Evolutionary conservation across 2,888 invertebrate species (phyloP), one percentile per base, ranked within the genome.

Genomic region (Tetheella fluctuosa): DNA sequence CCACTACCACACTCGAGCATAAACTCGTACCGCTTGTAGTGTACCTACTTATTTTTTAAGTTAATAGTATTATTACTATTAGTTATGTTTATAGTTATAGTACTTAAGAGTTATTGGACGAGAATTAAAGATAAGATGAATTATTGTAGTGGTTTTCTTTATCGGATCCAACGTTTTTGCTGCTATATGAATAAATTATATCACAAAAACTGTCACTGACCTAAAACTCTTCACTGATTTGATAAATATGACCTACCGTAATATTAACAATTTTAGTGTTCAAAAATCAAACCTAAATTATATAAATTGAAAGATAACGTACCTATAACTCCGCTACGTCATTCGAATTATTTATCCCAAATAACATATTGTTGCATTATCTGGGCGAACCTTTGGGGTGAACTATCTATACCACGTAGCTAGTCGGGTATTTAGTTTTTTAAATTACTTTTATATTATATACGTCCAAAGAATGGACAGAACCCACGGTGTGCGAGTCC

Each of bases 261-360:
- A 34, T 13, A 34, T 13, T 13, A 34, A 34, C 30, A 10, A 10
- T 30, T 30, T 30, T 2, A 30, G 10, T 30, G 30, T 30, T 30
- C 30, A 10, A 30, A 30, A 28, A 28, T 28, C 6, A 6, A 2
- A 10, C 10, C 30, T 30, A 30, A 2, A 30, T 30, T 5, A 28
- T 28, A 0, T 10, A 30, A 1, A 5, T 30, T 30, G 7, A 0
- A n/a, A n/a, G n/a, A n/a, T n/a, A n/a, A n/a, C n/a, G n/a, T n/a
- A n/a, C n/a, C n/a, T n/a, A n/a, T n/a, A n/a, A n/a, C n/a, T n/a
- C n/a, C 39, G 39, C 39, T 39, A 39, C 60, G n/a, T n/a, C n/a
- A 68, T 57, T 34, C 59, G 64, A 59, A 68, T 61, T 42, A 63
- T 62, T 64, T 72, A 71, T 70, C 59, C 52, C 58, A 52, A 61